A percentile compares a stretch with the other conserved stretches of the same genome.
These are phyloP conservation scores for Alcis repandata DNA, from an alignment of 2,888 invertebrate species.

Conservation along the genomic window DNA sequence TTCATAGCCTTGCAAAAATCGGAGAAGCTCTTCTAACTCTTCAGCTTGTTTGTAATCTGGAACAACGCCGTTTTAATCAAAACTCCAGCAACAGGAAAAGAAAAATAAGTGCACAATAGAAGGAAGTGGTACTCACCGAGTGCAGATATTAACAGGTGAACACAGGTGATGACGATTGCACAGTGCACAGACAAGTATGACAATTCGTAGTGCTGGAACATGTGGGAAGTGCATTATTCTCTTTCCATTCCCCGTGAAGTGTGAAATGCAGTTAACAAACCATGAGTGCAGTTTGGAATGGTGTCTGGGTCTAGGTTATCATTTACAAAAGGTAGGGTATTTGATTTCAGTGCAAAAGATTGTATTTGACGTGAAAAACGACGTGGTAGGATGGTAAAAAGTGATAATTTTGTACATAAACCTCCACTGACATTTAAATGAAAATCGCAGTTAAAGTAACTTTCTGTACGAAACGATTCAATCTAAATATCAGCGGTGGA, in stretches of 20 bases:
- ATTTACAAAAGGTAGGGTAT: constrained; percentile 20
- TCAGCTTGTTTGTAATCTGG: constrained; percentile 71
- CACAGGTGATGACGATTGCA: constrained; percentile 45
- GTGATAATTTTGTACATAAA: constrained; percentile 3
- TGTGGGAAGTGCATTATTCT: constrained; percentile 57
- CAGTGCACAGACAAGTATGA: constrained; percentile 57
- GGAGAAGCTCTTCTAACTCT: constrained; percentile 70
- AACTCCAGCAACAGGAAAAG: neutral
- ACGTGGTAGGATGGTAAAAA: constrained; percentile 5
- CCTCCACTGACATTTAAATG: constrained; percentile 17
- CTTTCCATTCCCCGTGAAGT: constrained; percentile 48
- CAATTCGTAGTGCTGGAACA: constrained; percentile 58
- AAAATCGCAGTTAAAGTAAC: neutral
- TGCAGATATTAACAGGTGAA: constrained; percentile 43
- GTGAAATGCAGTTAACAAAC: constrained; percentile 26
- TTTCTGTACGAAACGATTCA: neutral
- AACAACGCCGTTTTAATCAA: constrained; percentile 57
- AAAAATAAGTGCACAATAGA: constrained; percentile 48
- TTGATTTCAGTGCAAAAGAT: constrained; percentile 22
- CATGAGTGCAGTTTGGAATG: constrained; percentile 31
- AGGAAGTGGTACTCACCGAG: constrained; percentile 60
- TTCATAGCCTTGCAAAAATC: constrained; percentile 68
- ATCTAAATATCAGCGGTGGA: constrained; percentile 22
- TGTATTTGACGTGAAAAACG: constrained; percentile 6
- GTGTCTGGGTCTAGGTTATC: constrained; percentile 18